Evolutionary conservation across 2,797 vertebrate genomes (phyloP), one percentile per base, ranked within the genome.

Genomic region (Anabas testudineus): DNA sequence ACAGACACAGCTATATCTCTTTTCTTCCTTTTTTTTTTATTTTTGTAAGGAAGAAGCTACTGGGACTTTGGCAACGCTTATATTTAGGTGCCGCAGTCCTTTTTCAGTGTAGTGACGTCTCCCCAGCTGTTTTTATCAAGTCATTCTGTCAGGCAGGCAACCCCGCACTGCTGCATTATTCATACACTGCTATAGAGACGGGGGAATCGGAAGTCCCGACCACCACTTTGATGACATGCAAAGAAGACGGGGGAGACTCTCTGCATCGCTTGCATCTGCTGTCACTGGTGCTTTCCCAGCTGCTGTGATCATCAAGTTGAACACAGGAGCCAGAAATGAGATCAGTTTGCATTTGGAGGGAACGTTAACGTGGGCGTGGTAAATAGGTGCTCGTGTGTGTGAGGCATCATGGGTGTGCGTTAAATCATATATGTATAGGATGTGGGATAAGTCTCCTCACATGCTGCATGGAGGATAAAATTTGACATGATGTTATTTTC

Each of bases 141-240:
- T 85, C 80, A 80, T 72, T 82, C 82, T 87, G 74, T 82, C 84
- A 87, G 80, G 78, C 71, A 90, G 91, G 87, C 88, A 90, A 89
- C 85, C 86, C 91, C 80, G 67, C 85, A 81, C 71, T 83, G 71
- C 86, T 93, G 85, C 86, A 93, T 92, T 90, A 92, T 92, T 93
- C 87, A 91, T 88, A 34, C 80, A 67, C 79, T 76, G 90, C 82
- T 83, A 85, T 81, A 55, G 88, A 92, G 87, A 93, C 69, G 19
- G 52, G 82, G 80, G 88, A 83, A 77, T 88, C 71, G 83, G 87
- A 90, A 90, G 87, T 91, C 87, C 90, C 87, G 63, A 88, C 86
- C 81, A 81, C 80, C 79, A 67, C 88, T 88, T 91, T 92, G 86
- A 90, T 86, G 84, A 84, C 87, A 90, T 85, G 87, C 82, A 86